phyloP scores from a whole-genome alignment of 2,797 vertebrate species.

The Peromyscus eremicus region DNA sequence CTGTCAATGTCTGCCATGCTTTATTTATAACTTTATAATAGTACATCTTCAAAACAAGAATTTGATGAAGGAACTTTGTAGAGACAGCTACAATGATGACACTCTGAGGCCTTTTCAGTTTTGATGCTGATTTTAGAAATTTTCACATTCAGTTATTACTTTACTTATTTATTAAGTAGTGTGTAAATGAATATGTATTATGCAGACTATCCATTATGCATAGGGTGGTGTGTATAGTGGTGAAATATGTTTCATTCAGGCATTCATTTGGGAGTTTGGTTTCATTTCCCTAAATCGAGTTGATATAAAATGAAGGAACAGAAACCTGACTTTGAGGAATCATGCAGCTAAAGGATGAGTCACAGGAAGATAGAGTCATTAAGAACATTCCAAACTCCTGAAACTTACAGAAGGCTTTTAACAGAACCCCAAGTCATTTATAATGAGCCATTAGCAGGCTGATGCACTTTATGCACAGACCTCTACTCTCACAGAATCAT shows the following conservation, averaged over 20 bases:
- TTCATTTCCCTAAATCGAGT: neutral
- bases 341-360: neutral
- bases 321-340: neutral
- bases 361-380: neutral
- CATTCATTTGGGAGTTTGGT: neutral
- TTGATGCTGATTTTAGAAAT: neutral
- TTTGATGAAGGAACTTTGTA: neutral
- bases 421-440: neutral
- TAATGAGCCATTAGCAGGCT: neutral
- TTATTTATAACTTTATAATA: neutral
- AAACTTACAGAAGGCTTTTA: neutral
- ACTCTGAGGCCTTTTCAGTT: neutral
- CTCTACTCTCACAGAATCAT: neutral
- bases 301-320: neutral
- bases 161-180: neutral
- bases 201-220: neutral
- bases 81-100: neutral
- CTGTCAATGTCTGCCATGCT: neutral
- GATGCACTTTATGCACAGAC: neutral
- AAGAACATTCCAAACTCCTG: neutral
- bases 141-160: neutral
- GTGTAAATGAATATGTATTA: neutral
- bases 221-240: fast-evolving
- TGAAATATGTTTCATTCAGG: neutral
- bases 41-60: neutral